phyloP scores from a whole-genome alignment of 1,140 invertebrate species.

The Olivierus martensii region DNA sequence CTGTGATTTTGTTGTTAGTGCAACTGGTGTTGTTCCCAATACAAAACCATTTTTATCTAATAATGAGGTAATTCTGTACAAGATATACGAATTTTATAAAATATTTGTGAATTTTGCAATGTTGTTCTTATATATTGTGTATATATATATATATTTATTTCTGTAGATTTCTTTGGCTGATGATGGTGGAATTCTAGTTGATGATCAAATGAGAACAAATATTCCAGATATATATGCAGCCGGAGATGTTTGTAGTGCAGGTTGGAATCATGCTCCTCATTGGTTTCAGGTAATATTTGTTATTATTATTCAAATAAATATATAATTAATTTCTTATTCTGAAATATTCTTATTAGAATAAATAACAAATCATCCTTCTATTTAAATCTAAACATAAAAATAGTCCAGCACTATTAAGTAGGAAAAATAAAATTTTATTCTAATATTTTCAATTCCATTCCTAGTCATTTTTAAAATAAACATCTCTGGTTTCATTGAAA shows the following conservation, averaged over 20 bases:
- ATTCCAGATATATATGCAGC: constrained; percentile 73
- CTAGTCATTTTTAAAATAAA: too few species aligned
- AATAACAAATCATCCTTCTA: too few species aligned
- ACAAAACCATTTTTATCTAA: constrained; percentile 26
- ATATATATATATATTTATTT: not conserved
- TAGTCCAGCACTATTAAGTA: too few species aligned
- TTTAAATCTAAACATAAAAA: too few species aligned
- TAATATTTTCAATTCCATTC: too few species aligned
- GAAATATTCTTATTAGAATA: too few species aligned
- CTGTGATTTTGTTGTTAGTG: constrained; percentile 89
- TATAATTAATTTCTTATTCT: too few species aligned
- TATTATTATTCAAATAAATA: too few species aligned
- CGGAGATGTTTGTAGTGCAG: constrained; percentile 76
- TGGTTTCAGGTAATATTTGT: constrained; percentile 59
- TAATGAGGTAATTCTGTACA: constrained; percentile 24
- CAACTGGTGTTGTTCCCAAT: constrained; percentile 76
- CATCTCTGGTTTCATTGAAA: too few species aligned
- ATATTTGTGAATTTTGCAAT: not conserved
- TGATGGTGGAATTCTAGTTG: constrained; percentile 61
- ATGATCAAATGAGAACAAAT: constrained; percentile 73
- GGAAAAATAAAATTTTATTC: too few species aligned
- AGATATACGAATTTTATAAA: not conserved
- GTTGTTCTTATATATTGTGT: too few species aligned
- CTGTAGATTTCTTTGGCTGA: constrained; percentile 39
- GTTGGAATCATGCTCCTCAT: constrained; percentile 58